Percentiles rank a stretch among this genome's conserved stretches.
These are phyloP conservation scores for Drosophila bipectinata DNA, from an alignment of 1,140 invertebrate species.

Conservation along the genomic window DNA sequence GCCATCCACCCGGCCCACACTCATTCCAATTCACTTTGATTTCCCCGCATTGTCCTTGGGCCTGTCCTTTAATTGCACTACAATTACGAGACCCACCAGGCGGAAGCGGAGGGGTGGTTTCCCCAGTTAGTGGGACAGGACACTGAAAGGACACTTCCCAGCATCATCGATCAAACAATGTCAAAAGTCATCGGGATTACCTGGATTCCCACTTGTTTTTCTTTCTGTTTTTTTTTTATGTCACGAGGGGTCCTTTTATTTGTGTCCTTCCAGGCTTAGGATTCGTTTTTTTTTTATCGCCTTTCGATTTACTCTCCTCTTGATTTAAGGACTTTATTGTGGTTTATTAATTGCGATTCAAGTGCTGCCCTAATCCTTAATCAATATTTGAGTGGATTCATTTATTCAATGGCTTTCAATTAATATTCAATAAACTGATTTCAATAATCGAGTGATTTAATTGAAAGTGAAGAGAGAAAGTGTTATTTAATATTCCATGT, in stretches of 20 bases:
- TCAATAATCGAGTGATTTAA: too few species aligned
- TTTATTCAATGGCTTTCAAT: too few species aligned
- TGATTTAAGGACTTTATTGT: neutral
- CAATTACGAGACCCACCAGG: constrained; percentile 42
- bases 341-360: neutral
- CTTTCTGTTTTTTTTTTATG: too few species aligned
- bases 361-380: neutral
- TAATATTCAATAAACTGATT: too few species aligned
- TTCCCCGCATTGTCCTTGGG: constrained; percentile 38
- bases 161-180: constrained; percentile 1
- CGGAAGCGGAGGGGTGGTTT: neutral
- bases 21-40: constrained; percentile 53
- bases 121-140: neutral
- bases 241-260: too few species aligned
- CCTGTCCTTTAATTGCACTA: constrained; percentile 57
- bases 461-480: too few species aligned
- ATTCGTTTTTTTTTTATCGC: neutral
- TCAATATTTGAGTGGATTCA: neutral
- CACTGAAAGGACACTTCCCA: neutral
- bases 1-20: neutral
- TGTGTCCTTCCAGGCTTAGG: too few species aligned
- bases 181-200: neutral
- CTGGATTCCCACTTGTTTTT: neutral
- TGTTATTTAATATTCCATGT: too few species aligned
- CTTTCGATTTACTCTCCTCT: neutral